These are phyloP conservation scores for Lanius ludovicianus DNA, from an alignment of 2,113 vertebrate species.

Conservation along the genomic window DNA sequence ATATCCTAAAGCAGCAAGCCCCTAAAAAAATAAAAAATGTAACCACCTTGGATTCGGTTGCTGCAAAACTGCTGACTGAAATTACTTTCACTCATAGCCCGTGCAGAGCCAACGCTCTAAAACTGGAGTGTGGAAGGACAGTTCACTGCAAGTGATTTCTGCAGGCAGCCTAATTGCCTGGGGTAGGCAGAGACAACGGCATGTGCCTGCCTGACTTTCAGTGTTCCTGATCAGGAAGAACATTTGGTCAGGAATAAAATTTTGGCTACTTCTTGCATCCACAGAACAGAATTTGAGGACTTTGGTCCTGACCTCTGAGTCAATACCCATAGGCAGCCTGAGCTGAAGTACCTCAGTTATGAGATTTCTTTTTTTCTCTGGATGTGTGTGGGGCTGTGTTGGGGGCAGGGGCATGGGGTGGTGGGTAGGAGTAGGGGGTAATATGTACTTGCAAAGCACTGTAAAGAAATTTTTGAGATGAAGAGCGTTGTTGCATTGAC, in stretches of 20 bases:
- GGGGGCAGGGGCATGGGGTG: rapidly evolving
- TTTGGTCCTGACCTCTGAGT: not conserved
- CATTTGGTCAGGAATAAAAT: not conserved
- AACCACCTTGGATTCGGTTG: not conserved
- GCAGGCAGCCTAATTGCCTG: not conserved
- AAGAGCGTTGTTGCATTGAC: not conserved
- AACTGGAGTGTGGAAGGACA: not conserved
- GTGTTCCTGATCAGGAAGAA: not conserved
- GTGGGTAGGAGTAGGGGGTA: not conserved
- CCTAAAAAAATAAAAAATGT: not conserved
- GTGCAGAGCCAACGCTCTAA: not conserved
- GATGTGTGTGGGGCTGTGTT: not conserved
- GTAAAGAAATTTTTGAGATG: not conserved
- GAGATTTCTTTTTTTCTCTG: not conserved
- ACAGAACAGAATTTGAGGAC: not conserved
- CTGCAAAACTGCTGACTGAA: not conserved
- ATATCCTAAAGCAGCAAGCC: not conserved
- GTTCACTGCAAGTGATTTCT: not conserved
- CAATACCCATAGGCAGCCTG: not conserved
- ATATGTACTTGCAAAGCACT: not conserved
- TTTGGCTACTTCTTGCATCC: not conserved
- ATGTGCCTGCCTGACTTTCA: not conserved
- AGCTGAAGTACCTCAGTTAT: not conserved
- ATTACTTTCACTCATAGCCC: not conserved
- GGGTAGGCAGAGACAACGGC: not conserved